Evolutionary conservation across 2,113 vertebrate species (phyloP), one percentile per base, ranked within the genome.

Genomic region (Corythoichthys intestinalis): DNA sequence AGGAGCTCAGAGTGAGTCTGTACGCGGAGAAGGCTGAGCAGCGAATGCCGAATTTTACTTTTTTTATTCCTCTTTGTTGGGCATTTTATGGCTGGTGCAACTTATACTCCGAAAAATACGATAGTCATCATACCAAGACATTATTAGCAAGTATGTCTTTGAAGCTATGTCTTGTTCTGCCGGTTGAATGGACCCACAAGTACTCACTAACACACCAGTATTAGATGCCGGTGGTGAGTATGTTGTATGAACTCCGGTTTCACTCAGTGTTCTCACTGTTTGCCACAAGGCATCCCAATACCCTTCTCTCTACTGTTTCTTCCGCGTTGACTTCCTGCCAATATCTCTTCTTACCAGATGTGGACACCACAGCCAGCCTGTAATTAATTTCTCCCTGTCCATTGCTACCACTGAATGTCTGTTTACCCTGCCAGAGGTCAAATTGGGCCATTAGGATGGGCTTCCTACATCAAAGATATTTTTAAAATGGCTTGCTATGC

Each of bases 361-460:
- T 70, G 72, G 69, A 59, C 62, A n/a, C 71, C 72, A 72, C 83
- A 78, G 76, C 83, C 79, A 61, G 71, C 59, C 61, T 71, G 74
- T 85, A 85, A 85, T 87, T 76, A 85, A 70, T 75, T 66, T 52
- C 73, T 74, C 75, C 74, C 57, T 28, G 73, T 82, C 80, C 66
- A 59, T 82, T 75, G 65, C 66, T 73, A 70, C 70, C 73, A 71
- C 80, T 9, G 69, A 72, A 60, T 20, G 72, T 66, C 56, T 77
- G 58, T 13, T 46, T 56, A 65, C 67, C 59, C 65, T 71, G 65
- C 50, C 63, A 76, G 73, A 61, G 56, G 48, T 68, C 61, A 48
- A 73, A 41, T 54, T 62, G 50, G 38, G 66, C 50, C 64, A 2
- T 69, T 65, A 65, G 52, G 47, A 60, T 39, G 41, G 56, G 20